Evolutionary conservation across 30 jellyfish, hydroid and myxozoan genomes (phyloP), one percentile per base, ranked within the genome.

Genomic region (Chrysaora quinquecirrha): DNA sequence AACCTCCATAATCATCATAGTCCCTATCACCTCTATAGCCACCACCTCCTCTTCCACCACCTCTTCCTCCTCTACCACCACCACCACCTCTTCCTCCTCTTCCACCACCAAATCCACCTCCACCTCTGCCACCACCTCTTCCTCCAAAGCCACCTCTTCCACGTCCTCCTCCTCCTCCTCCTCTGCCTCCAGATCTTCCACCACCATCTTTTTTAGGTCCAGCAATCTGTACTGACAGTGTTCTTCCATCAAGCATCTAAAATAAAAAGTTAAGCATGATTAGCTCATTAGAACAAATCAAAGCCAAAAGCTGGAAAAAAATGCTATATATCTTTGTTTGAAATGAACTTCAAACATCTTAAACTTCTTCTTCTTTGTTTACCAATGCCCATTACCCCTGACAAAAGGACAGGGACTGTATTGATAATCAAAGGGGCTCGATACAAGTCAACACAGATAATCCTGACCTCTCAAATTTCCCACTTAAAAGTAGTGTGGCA

Each of bases 151-250:
- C n/a, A 43, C 58, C 58, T 43, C 58, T 43, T 4, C 58, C 58
- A 43, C 58, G 12, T 4, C 79, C 87, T 22, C 87, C 76, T 2
- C 92, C 87, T 19, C 92, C 87, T 2, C 92, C 91, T 19, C 91
- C 89, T 31, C 97, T 75, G 30, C 96, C 84, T 22, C 93, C 87
- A 1, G 88, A 86, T 48, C 85, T 23, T 31, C 92, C 30, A 11
- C 78, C 93, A n/a, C 94, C 97, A 19, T 73, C 93, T 35, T 73
- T 86, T 31, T 80, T 78, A 47, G 86, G 86, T 46, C 90, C 91
- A 31, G 86, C 90, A 22, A 76, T 56, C 48, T 87, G 91, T 21
- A 82, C 92, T 14, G 92, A 69, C 58, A 82, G 75, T 4, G 67
- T 70, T 31, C 92, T 68, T 28, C 71, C 85, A 23, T 70, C 92